A percentile compares a stretch with the other conserved stretches of the same genome.
These are phyloP conservation scores for Megalopta genalis DNA, from an alignment of 1,140 invertebrate species.

Conservation along the genomic window DNA sequence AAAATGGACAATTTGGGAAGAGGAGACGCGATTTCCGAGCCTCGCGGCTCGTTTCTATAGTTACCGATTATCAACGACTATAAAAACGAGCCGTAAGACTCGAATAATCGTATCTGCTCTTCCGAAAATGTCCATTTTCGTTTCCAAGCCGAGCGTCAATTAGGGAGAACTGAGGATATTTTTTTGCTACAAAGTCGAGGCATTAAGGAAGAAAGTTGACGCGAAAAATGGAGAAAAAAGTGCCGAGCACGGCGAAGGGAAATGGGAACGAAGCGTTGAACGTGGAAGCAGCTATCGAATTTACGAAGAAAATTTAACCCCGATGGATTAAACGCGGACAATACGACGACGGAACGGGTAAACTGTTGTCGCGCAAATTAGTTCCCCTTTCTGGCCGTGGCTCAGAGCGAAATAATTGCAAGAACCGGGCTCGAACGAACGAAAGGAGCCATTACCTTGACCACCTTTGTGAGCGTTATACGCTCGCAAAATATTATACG, in stretches of 20 bases:
- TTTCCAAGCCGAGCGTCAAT: no score
- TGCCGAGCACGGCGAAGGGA: not conserved
- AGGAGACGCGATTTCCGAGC: no score
- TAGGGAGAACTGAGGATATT: no score
- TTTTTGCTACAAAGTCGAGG: no score
- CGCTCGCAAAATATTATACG: slow-evolving; percentile 27
- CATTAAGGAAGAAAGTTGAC: no score
- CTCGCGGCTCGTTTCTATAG: no score
- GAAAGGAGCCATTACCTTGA: slow-evolving; percentile 30
- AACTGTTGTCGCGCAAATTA: slow-evolving; percentile 11
- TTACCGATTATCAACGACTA: no score
- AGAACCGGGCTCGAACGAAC: not conserved
- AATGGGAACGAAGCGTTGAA: not conserved
- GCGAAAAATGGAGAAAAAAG: not conserved
- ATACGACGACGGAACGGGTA: slow-evolving; percentile 11
- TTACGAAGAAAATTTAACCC: no score
- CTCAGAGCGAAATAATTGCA: slow-evolving; percentile 14
- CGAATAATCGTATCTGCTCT: no score
- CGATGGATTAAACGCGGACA: slow-evolving; percentile 2
- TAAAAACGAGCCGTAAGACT: no score
- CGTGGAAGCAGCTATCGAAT: not conserved
- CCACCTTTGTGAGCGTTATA: slow-evolving; percentile 9
- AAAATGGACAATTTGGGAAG: no score
- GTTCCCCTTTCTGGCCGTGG: not conserved
- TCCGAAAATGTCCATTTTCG: no score